Conservation (phyloP, 1,140 invertebrate genomes). For the Tetramorium alpestre region DNA sequence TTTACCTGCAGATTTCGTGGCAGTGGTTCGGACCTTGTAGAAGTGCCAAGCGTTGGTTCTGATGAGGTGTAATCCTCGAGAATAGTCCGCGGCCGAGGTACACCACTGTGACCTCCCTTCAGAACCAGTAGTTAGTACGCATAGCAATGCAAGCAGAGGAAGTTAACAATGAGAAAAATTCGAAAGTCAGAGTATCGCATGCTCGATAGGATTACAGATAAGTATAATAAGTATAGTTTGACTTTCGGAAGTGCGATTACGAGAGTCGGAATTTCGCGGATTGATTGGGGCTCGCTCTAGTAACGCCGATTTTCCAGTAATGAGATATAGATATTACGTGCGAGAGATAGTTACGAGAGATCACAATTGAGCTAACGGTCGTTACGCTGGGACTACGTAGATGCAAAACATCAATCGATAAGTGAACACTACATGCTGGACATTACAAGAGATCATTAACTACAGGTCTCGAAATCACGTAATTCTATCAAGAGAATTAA, state of each 20-base stretch:
- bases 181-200: constrained; percentile 68
- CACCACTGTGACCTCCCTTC: constrained; percentile 85
- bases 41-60: constrained; percentile 81
- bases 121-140: constrained; percentile 85
- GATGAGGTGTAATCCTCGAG: constrained; percentile 84
- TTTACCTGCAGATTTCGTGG: constrained; percentile 84
- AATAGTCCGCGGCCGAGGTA: constrained; percentile 84
- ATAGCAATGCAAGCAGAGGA: constrained; percentile 83
- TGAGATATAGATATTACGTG: constrained; percentile 27
- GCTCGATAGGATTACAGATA: constrained; percentile 49
- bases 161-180: constrained; percentile 80
- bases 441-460: constrained; percentile 56
- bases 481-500: background rate
- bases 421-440: constrained; percentile 76
- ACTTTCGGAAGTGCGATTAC: background rate
- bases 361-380: constrained; percentile 17
- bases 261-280: background rate
- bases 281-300: background rate
- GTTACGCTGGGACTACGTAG: constrained; percentile 62
- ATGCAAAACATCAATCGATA: constrained; percentile 71
- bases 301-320: constrained; percentile 1
- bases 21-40: constrained; percentile 82
- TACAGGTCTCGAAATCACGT: constrained; percentile 21
- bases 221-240: background rate
- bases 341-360: constrained; percentile 45